phyloP scores from a whole-genome alignment of 53 echinoderm and acorn worm species.

The Arbacia lixula region DNA sequence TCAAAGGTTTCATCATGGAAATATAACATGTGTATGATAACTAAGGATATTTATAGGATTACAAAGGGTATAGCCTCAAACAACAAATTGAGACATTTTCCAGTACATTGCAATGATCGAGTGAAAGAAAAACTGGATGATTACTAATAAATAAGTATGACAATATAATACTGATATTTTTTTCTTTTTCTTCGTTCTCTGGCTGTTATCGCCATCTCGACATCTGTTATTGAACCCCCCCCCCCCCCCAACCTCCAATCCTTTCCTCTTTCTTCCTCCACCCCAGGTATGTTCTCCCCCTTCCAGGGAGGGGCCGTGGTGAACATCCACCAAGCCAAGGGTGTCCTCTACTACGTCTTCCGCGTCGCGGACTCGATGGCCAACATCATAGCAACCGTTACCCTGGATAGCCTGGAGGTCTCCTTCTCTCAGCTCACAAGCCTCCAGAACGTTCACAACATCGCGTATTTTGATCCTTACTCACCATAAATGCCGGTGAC shows the following conservation, averaged over 20 bases:
- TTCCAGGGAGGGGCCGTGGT: constrained; percentile 82
- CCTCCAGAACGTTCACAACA: constrained; percentile 75
- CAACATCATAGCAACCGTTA: constrained; percentile 83
- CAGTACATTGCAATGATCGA: too few relatives aligned
- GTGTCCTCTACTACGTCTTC: constrained; percentile 81
- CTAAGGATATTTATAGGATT: too few relatives aligned
- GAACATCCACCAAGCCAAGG: constrained; percentile 79
- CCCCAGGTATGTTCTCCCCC: constrained; percentile 70
- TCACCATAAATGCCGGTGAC: too few relatives aligned
- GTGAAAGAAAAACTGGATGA: too few relatives aligned
- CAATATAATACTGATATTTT: too few relatives aligned
- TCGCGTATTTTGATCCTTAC: constrained; percentile 57
- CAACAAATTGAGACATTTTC: too few relatives aligned
- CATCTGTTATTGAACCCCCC: background rate
- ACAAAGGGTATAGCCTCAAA: too few relatives aligned
- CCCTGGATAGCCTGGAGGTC: constrained; percentile 59
- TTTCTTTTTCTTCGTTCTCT: background rate
- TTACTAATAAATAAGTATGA: too few relatives aligned
- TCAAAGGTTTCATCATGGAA: too few relatives aligned
- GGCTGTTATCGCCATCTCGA: background rate
- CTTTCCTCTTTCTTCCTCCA: background rate
- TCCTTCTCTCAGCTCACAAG: constrained; percentile 74
- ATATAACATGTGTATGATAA: too few relatives aligned
- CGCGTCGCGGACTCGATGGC: constrained; percentile 64
- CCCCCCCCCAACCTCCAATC: background rate